Base-by-base conservation (phyloP, 2,113 vertebrate genomes). In the Empidonax alnorum region DNA sequence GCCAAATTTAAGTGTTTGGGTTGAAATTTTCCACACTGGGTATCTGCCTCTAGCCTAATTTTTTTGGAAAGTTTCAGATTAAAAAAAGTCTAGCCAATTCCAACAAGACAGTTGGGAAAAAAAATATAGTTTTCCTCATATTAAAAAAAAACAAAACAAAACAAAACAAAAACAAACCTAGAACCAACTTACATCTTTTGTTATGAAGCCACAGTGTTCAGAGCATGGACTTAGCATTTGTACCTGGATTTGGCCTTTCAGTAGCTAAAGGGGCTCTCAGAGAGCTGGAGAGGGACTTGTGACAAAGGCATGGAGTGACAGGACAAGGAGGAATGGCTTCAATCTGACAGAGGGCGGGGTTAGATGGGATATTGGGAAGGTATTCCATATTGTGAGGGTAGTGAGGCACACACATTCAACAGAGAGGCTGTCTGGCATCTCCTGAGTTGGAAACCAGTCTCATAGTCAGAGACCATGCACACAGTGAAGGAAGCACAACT, bases 21-120 rank as follows among this genome's bases (percentile, higher is more conserved):
- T 63, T 88, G 86, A 92, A 96, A 89, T 90, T 95, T 96, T 94
- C 83, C 80, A 94, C 68, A 65, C 50, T 61, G 80, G 76, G 89
- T 86, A 92, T 91, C 83, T 89, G 87, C 87, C 91, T 89, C 68
- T 52, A 63, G 63, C 58, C 80, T 44, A 76, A 52, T 61, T 76
- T 84, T 69, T 92, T 84, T 39, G 19, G 81, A 69, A 83, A 77
- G n/a, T 80, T 86, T 88, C 42, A 58, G 55, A 83, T 53, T 39
- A 76, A 89, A 95, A 90, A 11, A 65, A 76, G 8, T 28, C 42
- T 63, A 62, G 89, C n/a, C 91, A 84, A 80, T 86, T 90, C 79
- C 86, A 95, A 53, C 35, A 73, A 86, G 72, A 30, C 58, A 85
- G 52, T 24, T 73, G 5, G 63, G 59, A 72, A 75, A 93, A 93